A percentile compares a stretch with the other conserved stretches of the same genome.
phyloP scores from a whole-genome alignment of 2,797 vertebrate genomes.

The Melopsittacus undulatus region DNA sequence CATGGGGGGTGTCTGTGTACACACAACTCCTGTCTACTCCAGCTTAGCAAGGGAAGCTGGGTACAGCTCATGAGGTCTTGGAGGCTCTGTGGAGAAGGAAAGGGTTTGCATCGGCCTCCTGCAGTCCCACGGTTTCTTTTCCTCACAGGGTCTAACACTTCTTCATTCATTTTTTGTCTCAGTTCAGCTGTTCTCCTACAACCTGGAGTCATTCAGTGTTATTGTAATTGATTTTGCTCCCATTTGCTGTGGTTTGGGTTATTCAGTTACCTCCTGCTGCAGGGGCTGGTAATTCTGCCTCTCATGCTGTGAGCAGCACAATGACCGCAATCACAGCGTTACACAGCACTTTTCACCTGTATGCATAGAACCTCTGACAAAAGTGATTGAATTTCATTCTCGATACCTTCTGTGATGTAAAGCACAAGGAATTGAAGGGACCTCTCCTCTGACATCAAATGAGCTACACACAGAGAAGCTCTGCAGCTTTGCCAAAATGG shows the following conservation, averaged over 20 bases:
- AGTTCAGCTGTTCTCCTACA: background rate
- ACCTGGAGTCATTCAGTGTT: background rate
- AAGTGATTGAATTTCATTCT: background rate
- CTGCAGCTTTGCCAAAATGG: slow-evolving; percentile 6
- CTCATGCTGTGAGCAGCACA: background rate
- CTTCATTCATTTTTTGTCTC: background rate
- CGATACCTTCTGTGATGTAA: background rate
- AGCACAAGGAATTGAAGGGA: background rate
- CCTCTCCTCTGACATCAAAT: background rate
- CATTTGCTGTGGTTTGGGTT: background rate
- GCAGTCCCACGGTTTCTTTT: background rate
- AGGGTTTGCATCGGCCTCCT: background rate
- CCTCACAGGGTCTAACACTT: background rate
- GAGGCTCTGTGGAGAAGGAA: background rate
- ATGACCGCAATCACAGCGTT: background rate
- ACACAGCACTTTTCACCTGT: background rate
- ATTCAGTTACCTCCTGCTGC: background rate
- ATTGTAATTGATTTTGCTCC: background rate
- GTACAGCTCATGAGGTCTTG: background rate
- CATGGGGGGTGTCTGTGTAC: rapidly evolving
- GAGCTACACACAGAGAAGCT: background rate
- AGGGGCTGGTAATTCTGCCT: background rate
- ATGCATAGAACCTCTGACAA: background rate
- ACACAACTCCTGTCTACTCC: background rate
- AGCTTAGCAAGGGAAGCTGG: background rate